Evolutionary conservation across 2,113 vertebrate species (phyloP), one percentile per base, ranked within the genome.

Genomic region (Oryzias melastigma): DNA sequence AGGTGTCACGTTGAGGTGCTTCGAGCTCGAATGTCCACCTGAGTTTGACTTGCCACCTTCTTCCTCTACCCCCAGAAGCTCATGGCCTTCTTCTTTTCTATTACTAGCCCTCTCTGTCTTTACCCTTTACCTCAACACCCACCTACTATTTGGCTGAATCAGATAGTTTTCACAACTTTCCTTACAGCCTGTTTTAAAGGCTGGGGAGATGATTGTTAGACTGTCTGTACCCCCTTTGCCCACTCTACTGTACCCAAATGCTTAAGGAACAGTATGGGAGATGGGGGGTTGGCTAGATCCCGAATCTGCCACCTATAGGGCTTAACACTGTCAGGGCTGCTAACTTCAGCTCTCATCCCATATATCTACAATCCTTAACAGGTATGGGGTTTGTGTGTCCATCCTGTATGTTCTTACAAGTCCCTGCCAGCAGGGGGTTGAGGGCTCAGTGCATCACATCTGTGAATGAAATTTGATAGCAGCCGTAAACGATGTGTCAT

Each of bases 1-100:
- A 7, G 91, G 90, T 25, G 82, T 91, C 78, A 90, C 91, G 10
- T 41, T 93, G 62, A 85, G 91, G 59, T 93, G 92, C 85, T 90
- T 93, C 1, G 92, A 93, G 89, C 85, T 92, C 0, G 92, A 93
- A 51, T 93, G 92, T 60, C 91, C 91, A 5, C 85, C 89, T 29
- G 91, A 92, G 58, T 91, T 92, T 0, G 91, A 91, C 58, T 43
- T 89, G 58, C 81, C 90, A 25, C 82, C 91, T 18, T 86, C 74
- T 49, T 81, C 91, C 44, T 89, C 89, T 49, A 78, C 88, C 45
- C 68, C 83, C 65, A 80, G 71, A 14, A 65, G 71, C 17, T 68
- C 68, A 19, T 67, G 62, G 0, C 71, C 76, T 19, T 88, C 87
- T 16, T 45, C 68, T 58, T 72, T 88, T 15, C 65, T 74, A n/a